phyloP scores from a whole-genome alignment of 2,888 invertebrate genomes.

The Spodoptera littoralis region DNA sequence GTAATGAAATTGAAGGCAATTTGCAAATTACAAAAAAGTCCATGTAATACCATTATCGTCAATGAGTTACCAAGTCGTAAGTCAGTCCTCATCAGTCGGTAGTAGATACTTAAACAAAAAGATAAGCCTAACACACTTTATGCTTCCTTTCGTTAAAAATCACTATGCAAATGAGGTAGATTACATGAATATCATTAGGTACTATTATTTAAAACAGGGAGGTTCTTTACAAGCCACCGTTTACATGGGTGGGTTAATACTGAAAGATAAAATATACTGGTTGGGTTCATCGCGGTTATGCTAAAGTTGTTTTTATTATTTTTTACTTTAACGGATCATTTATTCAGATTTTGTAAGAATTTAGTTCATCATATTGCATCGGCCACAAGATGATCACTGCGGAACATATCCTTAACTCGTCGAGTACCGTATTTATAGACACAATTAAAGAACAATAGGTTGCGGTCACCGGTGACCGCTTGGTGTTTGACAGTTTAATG shows the following conservation, averaged over 20 bases:
- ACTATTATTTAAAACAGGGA: conserved; percentile 23
- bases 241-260: conserved; percentile 3
- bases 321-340: no score
- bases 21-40: conserved; percentile 1
- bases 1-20: background rate
- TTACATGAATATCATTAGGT: conserved; percentile 36
- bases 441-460: no score
- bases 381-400: no score
- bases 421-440: no score
- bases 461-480: no score
- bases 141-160: conserved; percentile 43
- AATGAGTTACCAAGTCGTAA: conserved; percentile 1
- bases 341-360: no score
- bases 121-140: conserved; percentile 37
- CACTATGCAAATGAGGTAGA: conserved; percentile 45
- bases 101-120: conserved; percentile 28
- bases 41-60: conserved; percentile 1
- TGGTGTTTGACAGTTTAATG: no score
- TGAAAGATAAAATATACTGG: conserved; percentile 13
- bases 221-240: conserved; percentile 4
- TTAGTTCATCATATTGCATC: no score
- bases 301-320: no score
- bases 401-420: no score
- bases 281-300: background rate
- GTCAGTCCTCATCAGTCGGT: background rate